A percentile compares a stretch with the other conserved stretches of the same genome.
phyloP scores from a whole-genome alignment of 2,888 invertebrate species.

The Spodoptera littoralis region DNA sequence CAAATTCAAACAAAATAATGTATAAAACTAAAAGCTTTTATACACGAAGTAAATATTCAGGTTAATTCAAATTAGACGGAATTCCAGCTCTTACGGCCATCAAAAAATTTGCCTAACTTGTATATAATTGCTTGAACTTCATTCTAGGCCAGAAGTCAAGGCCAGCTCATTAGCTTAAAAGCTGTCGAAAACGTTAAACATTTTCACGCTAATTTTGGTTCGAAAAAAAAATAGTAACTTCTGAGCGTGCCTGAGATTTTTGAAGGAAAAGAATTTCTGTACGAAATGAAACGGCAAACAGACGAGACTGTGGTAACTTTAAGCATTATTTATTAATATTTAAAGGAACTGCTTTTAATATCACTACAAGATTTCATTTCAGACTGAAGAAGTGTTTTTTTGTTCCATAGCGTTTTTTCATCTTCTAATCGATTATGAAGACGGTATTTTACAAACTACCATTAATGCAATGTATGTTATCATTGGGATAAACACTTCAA shows the following conservation, averaged over 20 bases:
- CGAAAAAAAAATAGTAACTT: constrained; percentile 12
- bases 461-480: no score
- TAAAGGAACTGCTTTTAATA: no score
- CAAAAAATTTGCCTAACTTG: constrained; percentile 42
- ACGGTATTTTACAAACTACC: no score
- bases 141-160: constrained; percentile 48
- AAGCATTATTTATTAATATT: no score
- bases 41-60: constrained; percentile 27
- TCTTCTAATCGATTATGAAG: no score
- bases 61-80: constrained; percentile 22
- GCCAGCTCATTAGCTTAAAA: constrained; percentile 57
- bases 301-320: not conserved
- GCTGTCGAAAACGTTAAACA: constrained; percentile 33
- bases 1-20: constrained; percentile 12
- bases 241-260: not conserved
- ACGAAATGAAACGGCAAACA: not conserved
- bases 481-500: no score
- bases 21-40: constrained; percentile 15
- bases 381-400: no score
- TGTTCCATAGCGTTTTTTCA: no score
- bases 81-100: constrained; percentile 18
- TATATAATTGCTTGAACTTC: constrained; percentile 45
- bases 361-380: no score
- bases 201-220: constrained; percentile 35
- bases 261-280: not conserved